phyloP scores from a whole-genome alignment of 2,888 invertebrate species.

The Pimpla rufipes region DNA sequence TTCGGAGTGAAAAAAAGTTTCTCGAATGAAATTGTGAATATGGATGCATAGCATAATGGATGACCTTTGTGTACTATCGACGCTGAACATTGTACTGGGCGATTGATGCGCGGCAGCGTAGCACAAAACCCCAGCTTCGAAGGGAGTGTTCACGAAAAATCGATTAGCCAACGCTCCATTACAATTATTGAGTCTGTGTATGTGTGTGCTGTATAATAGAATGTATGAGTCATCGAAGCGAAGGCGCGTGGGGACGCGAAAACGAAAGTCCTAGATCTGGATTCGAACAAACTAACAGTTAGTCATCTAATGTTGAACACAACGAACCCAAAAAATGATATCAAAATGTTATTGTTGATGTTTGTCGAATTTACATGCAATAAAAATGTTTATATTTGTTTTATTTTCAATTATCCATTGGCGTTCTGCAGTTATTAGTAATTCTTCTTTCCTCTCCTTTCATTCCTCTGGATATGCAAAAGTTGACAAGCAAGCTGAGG shows the following conservation, averaged over 20 bases:
- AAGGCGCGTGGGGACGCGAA: constrained; percentile 30
- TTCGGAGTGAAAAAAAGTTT: background rate
- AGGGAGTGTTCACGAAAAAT: constrained; percentile 30
- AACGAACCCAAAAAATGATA: background rate
- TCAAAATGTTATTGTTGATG: constrained; percentile 41
- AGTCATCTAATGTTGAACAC: background rate
- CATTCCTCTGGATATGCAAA: background rate
- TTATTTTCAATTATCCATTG: constrained; percentile 12
- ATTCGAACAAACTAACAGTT: background rate
- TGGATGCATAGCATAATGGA: constrained; percentile 58
- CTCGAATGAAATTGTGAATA: constrained; percentile 3
- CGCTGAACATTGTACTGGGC: background rate
- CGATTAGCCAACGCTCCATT: constrained; percentile 47
- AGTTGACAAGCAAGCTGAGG: background rate
- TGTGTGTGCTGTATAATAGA: background rate
- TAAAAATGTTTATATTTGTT: constrained; percentile 35
- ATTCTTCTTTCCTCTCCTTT: background rate
- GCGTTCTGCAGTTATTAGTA: background rate
- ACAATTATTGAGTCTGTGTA: constrained; percentile 24
- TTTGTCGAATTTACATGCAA: constrained; percentile 24
- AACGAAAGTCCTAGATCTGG: constrained; percentile 30
- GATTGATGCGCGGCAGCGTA: constrained; percentile 16
- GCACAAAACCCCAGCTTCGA: background rate
- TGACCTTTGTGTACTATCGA: constrained; percentile 26
- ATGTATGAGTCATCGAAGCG: constrained; percentile 9